Evolutionary conservation across 1,140 invertebrate genomes (phyloP), one percentile per base, ranked within the genome.

Genomic region (Zelostemma sp.): DNA sequence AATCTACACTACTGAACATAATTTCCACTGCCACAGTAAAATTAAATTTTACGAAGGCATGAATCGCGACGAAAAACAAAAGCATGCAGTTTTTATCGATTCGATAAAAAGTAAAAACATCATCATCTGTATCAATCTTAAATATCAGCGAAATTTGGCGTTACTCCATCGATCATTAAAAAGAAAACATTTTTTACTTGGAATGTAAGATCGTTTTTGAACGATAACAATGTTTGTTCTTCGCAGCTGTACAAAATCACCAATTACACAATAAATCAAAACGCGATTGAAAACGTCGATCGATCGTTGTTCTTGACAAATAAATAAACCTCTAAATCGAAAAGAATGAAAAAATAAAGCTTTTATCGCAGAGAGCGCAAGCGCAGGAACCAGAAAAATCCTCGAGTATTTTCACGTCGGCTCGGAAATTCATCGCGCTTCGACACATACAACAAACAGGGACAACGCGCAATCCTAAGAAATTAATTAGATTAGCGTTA

Each of bases 401-500:
- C 43, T 35, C 6, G 21, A 59, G 17, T 28, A 12, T 31, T 21
- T 15, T 14, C 3, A 1, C 28, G 9, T 57, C 28, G 58, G 28
- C 45, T 45, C n/a, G 19, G 16, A 49, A 49, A 14, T 31, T 40
- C 11, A 6, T 40, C 35, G 35, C 18, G 43, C 18, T 19, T 46
- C 16, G 17, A 46, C 16, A 46, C 40, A 43, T 47, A 38, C 11
- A 19, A 54, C 57, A 67, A 60, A 67, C 38, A 63, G 31, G 59
- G 59, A 67, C 38, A 78, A 77, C 58, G 63, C 66, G 63, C 54
- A 68, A 45, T 59, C 54, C 60, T 58, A 68, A 38, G 41, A 65
- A 63, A 73, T 72, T 69, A 68, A 73, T 55, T 67, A 64, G 54
- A 67, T 69, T 66, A 78, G 72, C 76, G 79, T 86, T 86, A 86